Percentiles rank a stretch among this genome's conserved stretches.
These are phyloP conservation scores for Murina feae DNA, from an alignment of 2,113 vertebrate species.

Conservation along the genomic window DNA sequence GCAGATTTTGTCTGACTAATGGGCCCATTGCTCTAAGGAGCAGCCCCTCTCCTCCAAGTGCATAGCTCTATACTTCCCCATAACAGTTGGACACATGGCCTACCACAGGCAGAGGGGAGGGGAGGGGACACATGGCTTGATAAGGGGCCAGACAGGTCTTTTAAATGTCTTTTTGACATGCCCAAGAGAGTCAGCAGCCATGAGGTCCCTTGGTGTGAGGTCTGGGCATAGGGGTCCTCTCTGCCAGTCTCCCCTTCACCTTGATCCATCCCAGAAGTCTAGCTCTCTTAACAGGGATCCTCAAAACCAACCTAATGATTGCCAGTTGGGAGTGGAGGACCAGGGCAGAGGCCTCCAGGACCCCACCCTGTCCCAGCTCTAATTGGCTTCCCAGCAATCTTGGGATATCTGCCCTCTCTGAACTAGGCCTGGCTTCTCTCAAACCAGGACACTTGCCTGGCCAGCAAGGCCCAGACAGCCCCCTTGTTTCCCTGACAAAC, in stretches of 20 bases:
- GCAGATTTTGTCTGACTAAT: background rate
- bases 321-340: conserved; percentile 41
- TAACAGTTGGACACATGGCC: background rate
- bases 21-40: background rate
- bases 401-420: background rate
- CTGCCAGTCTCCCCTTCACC: conserved; percentile 48
- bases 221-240: conserved; percentile 48
- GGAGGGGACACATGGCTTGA: background rate
- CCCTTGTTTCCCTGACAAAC: background rate
- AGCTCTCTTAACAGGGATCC: conserved; percentile 53
- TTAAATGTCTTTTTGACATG: conserved; percentile 57
- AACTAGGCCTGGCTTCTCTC: conserved; percentile 49
- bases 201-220: conserved; percentile 20
- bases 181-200: background rate
- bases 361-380: conserved; percentile 15
- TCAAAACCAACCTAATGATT: conserved; percentile 55
- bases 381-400: background rate
- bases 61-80: background rate
- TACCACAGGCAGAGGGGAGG: background rate
- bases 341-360: conserved; percentile 39
- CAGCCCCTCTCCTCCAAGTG: background rate
- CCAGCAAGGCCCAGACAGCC: background rate
- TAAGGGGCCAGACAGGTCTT: conserved; percentile 35
- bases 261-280: conserved; percentile 65
- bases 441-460: conserved; percentile 48